phyloP scores from a whole-genome alignment of 2,888 invertebrate species.

The Gerris lacustris region DNA sequence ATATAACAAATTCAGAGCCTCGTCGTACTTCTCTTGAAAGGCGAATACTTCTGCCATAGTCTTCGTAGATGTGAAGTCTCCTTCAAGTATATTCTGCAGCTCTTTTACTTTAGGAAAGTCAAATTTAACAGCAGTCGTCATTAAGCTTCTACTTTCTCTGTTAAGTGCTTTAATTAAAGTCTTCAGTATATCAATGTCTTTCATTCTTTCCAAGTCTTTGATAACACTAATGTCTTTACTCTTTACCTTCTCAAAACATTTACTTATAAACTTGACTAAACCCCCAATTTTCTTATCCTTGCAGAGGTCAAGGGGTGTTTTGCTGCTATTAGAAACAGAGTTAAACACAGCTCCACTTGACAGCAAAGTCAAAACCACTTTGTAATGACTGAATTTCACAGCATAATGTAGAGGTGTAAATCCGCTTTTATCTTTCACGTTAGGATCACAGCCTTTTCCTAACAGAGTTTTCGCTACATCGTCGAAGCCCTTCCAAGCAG shows the following conservation, averaged over 20 bases:
- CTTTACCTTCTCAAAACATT: too few relatives aligned
- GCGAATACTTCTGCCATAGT: neutral
- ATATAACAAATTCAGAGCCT: neutral
- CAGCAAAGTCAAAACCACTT: conserved; percentile 25
- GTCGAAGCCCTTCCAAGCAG: conserved; percentile 24
- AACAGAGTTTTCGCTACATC: conserved; percentile 24
- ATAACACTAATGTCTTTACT: too few relatives aligned
- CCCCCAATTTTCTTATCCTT: neutral
- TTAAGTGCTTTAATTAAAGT: neutral
- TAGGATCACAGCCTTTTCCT: conserved; percentile 22
- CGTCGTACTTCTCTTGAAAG: neutral
- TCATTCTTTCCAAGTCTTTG: too few relatives aligned
- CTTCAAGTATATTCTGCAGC: neutral
- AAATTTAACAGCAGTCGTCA: neutral
- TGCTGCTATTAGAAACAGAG: conserved; percentile 24
- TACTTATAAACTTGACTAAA: neutral
- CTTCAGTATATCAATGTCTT: neutral
- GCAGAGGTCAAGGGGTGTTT: conserved; percentile 27
- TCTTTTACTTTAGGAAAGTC: conserved; percentile 7
- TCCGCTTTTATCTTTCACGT: conserved; percentile 16
- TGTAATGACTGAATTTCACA: conserved; percentile 24
- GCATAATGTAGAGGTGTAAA: conserved; percentile 26
- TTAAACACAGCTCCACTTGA: conserved; percentile 27
- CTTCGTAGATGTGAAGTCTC: neutral
- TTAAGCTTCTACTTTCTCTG: neutral